Evolutionary conservation across 2,113 vertebrate species (phyloP).

Genomic region (Sardina pilchardus): DNA sequence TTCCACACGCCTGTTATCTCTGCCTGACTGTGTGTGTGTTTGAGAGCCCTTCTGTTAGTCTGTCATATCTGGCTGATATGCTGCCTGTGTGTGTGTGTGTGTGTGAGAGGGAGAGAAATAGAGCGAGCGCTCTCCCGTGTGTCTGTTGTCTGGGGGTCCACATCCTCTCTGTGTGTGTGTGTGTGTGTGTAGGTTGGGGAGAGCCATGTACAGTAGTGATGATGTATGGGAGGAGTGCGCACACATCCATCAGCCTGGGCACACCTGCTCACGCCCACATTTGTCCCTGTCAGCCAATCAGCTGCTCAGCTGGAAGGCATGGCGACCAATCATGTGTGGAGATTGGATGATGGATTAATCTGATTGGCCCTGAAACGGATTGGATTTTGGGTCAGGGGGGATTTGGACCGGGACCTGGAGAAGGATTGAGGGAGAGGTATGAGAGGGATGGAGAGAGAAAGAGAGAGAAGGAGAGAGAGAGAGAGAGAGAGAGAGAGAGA

Average conservation of each 20-base stretch:
- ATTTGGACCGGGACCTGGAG: neutral
- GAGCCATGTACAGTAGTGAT: too few relatives aligned
- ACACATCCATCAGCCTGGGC: neutral
- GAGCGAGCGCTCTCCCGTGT: neutral
- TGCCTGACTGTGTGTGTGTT: neutral
- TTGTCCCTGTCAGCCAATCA: neutral
- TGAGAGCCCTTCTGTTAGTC: neutral
- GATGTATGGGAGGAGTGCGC: neutral
- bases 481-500: neutral
- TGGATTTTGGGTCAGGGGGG: neutral
- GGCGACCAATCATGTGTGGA: neutral
- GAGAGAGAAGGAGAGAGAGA: neutral
- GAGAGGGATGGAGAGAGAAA: neutral
- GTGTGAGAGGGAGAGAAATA: too few relatives aligned
- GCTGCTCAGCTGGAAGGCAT: neutral
- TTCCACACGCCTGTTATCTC: neutral
- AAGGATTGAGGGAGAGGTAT: slow-evolving; percentile 30
- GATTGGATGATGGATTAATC: neutral
- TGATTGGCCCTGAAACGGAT: neutral
- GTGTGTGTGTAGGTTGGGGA: neutral
- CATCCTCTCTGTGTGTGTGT: neutral
- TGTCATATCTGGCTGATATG: too few relatives aligned
- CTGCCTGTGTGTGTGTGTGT: too few relatives aligned
- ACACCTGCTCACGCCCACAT: neutral
- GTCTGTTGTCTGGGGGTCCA: neutral